Evolutionary conservation across 2,797 vertebrate genomes (phyloP), one percentile per base, ranked within the genome.

Genomic region (Philypnodon macrostomus): DNA sequence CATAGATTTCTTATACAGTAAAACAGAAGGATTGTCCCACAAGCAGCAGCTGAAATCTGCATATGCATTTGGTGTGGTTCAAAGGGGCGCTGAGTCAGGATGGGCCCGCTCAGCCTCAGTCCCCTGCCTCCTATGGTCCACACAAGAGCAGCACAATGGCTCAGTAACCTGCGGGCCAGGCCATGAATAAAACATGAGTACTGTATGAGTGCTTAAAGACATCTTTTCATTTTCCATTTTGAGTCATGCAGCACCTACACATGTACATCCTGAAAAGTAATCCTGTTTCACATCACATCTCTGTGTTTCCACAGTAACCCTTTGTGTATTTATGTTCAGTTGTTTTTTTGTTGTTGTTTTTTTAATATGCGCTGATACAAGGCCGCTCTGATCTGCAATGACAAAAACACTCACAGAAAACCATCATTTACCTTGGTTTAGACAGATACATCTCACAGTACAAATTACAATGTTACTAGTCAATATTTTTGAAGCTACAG

Each of bases 291-390:
- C 57, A 40, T 17, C 12, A 51, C 12, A 52, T 27, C 0, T 33
- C 36, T 50, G 42, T 16, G 14, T 57, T 63, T 7, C 23, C 39
- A 70, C 38, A 76, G 49, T 79, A 75, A 75, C 40, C 66, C 53
- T 37, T 45, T n/a, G n/a, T n/a, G n/a, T n/a, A n/a, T n/a, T n/a
- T n/a, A n/a, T n/a, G n/a, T n/a, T n/a, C n/a, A n/a, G n/a, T n/a
- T n/a, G n/a, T n/a, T n/a, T n/a, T n/a, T n/a, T n/a, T n/a, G n/a
- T n/a, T n/a, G n/a, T n/a, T n/a, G n/a, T 88, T 88, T 88, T 86
- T 87, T 87, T 86, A 84, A 77, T 85, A 86, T 87, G 83, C 87
- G 79, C 77, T 83, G 79, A 89, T 82, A 87, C 86, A 89, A 85
- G 83, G 87, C 87, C 68, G 26, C 71, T 76, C 57, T 80, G 80